These are phyloP conservation scores for Phylloscopus trochiloides DNA, from an alignment of 2,113 vertebrate species.

Conservation along the genomic window DNA sequence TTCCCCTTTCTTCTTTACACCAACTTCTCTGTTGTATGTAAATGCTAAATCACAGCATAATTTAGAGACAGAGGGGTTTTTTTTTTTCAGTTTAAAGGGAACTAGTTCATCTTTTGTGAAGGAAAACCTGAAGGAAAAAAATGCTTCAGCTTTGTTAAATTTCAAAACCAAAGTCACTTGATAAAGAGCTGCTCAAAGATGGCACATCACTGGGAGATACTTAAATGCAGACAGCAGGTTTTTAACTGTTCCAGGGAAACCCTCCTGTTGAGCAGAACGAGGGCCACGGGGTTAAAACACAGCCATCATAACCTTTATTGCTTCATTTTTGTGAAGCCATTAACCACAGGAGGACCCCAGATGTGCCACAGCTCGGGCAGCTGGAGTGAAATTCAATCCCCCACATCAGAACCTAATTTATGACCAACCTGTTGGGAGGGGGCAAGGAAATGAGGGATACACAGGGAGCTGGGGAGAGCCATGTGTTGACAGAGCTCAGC, in stretches of 20 bases:
- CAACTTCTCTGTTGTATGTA: rapidly evolving
- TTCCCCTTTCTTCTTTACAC: neutral
- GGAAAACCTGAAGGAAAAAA: neutral
- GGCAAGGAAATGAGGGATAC: neutral
- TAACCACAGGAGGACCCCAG: slow-evolving; percentile 66
- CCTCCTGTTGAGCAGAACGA: neutral
- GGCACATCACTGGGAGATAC: neutral
- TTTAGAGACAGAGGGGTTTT: neutral
- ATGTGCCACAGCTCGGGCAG: slow-evolving; percentile 63
- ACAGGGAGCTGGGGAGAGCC: neutral
- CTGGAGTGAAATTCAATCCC: slow-evolving; percentile 63
- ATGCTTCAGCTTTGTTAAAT: neutral
- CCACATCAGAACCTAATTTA: slow-evolving; percentile 64
- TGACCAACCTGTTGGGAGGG: slow-evolving; percentile 29
- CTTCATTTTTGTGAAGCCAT: slow-evolving; percentile 63
- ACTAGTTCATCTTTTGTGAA: neutral
- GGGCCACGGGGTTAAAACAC: slow-evolving; percentile 71
- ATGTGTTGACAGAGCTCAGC: neutral
- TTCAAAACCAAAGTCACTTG: neutral
- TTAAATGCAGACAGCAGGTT: slow-evolving; percentile 30
- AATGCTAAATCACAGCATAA: neutral
- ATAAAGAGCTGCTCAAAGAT: neutral
- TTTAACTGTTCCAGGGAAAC: slow-evolving; percentile 43
- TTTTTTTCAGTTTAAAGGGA: neutral
- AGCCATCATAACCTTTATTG: slow-evolving; percentile 70